Percentiles rank a stretch among this genome's conserved stretches.
Conservation (phyloP, 2,888 invertebrate genomes). For the Gasteruption jaculator region DNA sequence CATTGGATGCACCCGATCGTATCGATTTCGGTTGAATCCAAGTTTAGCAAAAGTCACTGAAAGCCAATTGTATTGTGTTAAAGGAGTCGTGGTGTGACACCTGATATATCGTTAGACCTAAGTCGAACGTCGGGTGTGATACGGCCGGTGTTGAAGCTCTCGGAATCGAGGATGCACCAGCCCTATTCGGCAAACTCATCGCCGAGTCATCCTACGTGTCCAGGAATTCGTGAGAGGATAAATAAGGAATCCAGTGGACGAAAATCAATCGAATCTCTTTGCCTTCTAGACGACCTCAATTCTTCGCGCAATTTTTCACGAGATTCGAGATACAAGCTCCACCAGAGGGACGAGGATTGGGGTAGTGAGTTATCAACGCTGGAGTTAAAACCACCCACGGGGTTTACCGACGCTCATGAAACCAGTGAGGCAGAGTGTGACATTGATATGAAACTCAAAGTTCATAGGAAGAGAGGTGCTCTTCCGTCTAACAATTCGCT, state of each 20-base stretch:
- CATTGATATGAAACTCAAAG: constrained; percentile 45
- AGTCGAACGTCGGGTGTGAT: constrained; percentile 34
- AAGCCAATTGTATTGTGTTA: no score
- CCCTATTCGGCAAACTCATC: constrained; percentile 42
- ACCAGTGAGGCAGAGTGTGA: constrained; percentile 49
- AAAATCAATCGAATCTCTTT: constrained; percentile 43
- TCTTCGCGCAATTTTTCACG: constrained; percentile 27
- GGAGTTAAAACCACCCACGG: constrained; percentile 54
- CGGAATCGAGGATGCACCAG: constrained; percentile 40
- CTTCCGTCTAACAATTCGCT: constrained; percentile 39
- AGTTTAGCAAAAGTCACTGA: no score
- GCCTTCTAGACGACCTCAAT: constrained; percentile 36
- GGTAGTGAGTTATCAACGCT: constrained; percentile 45
- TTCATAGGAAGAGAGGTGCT: constrained; percentile 39
- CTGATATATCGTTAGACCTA: constrained; percentile 39
- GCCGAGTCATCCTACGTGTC: constrained; percentile 37
- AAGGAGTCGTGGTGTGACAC: constrained; percentile 43
- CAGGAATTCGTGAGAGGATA: constrained; percentile 33
- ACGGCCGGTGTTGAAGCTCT: constrained; percentile 39
- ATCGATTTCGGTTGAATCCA: no score
- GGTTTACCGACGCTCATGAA: constrained; percentile 47
- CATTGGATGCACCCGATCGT: no score
- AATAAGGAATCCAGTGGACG: constrained; percentile 30
- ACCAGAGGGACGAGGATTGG: constrained; percentile 39
- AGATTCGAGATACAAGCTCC: constrained; percentile 22